Percentiles rank a stretch among this genome's conserved stretches.
Evolutionary conservation across 1,140 invertebrate genomes (phyloP).

Genomic region (Drosophila biarmipes): DNA sequence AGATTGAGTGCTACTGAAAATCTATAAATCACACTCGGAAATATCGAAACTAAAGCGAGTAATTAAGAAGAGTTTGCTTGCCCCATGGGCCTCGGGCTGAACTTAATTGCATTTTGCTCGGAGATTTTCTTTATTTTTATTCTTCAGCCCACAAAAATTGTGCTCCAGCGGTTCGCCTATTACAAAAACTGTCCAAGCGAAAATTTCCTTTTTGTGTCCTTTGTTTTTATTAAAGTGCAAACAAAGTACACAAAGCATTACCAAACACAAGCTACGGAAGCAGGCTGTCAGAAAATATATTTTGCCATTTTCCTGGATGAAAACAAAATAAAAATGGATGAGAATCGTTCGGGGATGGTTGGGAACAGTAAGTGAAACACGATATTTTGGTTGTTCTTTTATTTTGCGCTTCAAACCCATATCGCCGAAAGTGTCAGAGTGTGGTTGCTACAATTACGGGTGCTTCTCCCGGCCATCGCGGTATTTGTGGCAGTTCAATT

Average conservation of each 20-base stretch:
- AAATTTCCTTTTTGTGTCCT: constrained; percentile 31
- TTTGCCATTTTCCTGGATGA: constrained; percentile 10
- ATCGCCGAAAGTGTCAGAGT: constrained; percentile 25
- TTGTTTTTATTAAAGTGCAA: constrained; percentile 46
- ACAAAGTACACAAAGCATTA: constrained; percentile 43
- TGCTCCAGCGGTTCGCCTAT: constrained; percentile 13
- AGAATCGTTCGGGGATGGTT: constrained; percentile 5
- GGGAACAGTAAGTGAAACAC: background rate
- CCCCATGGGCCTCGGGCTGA: background rate
- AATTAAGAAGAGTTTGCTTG: constrained; percentile 53
- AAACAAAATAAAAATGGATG: constrained; percentile 10
- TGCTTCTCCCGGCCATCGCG: constrained; percentile 4
- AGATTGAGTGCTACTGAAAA: constrained; percentile 20
- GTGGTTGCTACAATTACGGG: constrained; percentile 25
- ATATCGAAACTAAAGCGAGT: constrained; percentile 50
- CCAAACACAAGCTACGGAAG: constrained; percentile 25
- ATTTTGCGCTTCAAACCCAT: constrained; percentile 10
- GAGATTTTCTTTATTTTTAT: constrained; percentile 1
- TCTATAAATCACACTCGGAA: constrained; percentile 41
- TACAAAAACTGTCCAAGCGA: constrained; percentile 25
- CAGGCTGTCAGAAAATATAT: constrained; percentile 21
- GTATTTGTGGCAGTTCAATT: constrained; percentile 33
- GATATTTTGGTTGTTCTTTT: constrained; percentile 29
- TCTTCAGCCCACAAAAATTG: constrained; percentile 5
- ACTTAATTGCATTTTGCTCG: constrained; percentile 40